Base-by-base conservation (phyloP, 2,113 vertebrate species). In the Macquaria australasica region DNA sequence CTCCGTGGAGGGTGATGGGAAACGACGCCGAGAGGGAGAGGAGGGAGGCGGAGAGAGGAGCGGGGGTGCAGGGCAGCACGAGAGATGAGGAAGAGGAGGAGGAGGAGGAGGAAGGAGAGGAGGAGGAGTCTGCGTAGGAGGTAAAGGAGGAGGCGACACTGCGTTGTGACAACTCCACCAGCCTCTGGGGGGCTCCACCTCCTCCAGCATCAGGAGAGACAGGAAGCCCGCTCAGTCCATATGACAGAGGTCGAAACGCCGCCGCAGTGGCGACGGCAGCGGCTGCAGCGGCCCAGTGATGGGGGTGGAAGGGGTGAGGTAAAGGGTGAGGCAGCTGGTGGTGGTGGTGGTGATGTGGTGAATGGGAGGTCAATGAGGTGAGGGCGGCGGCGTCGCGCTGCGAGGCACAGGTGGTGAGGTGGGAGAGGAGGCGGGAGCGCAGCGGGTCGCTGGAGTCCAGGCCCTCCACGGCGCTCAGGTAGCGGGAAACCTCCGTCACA, bases 321-420 rank as follows among this genome's bases (percentile, higher is more conserved):
- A 96, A 82, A 0, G 96, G 96, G 39, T 95, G 97, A 34, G 96
- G 74, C 0, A 96, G 91, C 18, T 87, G 83, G 1, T 69, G 87
- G 15, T 77, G 84, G 53, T 90, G 96, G 77, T 95, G 96, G n/a
- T 34, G 34, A 3, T 67, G 64, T 31, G 28, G 95, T 84, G 92
- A 31, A 8, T 78, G 77, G 43, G 97, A 95, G 25, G 97, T 94
- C 34, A 86, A 0, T 34, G 34, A 34, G 23, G 96, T 93, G 6
- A 98, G 95, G 18, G 97, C 95, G 5, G 97, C 95, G 0, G 96
- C 95, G 88, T 98, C 98, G n/a, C 97, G 93, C 88, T 98, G 97
- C 5, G 97, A 97, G 83, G 96, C 97, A 0, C 97, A 99, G 45
- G 96, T 96, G 90, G 96, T 96, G 72, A 99, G 97, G 93, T 99